phyloP scores from a whole-genome alignment of 2,888 invertebrate species.

The Rotaria socialis region DNA sequence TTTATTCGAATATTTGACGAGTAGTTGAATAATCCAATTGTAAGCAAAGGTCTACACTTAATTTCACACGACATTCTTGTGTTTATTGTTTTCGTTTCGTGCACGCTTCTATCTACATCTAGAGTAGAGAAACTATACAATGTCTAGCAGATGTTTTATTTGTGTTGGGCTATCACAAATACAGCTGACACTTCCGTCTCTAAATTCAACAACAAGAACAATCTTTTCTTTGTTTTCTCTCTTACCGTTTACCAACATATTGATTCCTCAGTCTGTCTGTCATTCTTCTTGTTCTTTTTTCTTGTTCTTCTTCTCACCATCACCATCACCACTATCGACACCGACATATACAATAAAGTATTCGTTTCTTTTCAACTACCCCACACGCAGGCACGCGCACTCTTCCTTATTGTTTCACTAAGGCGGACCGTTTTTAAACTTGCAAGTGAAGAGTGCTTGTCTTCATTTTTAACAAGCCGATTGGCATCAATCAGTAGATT shows the following conservation, averaged over 20 bases:
- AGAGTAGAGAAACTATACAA: neutral
- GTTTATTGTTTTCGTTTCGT: neutral
- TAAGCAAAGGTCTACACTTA: neutral
- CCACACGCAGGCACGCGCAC: neutral
- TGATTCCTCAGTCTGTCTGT: neutral
- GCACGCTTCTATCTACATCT: too few relatives aligned
- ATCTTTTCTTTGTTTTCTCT: neutral
- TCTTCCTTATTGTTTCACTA: neutral
- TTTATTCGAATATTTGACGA: too few relatives aligned
- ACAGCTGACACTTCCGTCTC: neutral
- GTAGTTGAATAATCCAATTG: too few relatives aligned
- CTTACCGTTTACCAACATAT: neutral
- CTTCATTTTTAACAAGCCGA: neutral
- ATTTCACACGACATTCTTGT: neutral
- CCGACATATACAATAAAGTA: neutral
- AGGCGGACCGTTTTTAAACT: neutral
- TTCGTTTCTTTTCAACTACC: neutral
- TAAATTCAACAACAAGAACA: neutral
- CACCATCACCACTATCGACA: neutral
- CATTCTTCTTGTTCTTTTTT: constrained; percentile 5
- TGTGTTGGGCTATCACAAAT: neutral
- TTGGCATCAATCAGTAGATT: neutral
- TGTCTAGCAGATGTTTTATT: neutral
- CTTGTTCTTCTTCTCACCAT: neutral
- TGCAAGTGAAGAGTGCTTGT: neutral